Evolutionary conservation across 2,797 vertebrate species (phyloP).

Genomic region (Galagoides demidoff): DNA sequence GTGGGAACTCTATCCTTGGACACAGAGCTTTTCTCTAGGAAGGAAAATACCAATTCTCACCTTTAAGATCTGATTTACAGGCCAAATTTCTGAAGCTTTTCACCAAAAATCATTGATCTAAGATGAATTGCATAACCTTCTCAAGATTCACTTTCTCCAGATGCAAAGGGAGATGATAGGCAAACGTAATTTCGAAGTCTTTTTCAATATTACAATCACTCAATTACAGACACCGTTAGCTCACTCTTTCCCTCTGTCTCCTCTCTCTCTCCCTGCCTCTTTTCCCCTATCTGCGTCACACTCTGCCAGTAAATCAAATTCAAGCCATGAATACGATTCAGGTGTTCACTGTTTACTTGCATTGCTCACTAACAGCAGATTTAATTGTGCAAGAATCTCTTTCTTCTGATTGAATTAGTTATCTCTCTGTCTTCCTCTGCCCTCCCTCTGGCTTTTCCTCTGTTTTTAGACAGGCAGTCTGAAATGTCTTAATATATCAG

Average conservation of each 20-base stretch:
- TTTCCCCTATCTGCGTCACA: background rate
- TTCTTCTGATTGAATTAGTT: conserved; percentile 85
- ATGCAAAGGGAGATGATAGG: background rate
- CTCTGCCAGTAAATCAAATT: conserved; percentile 50
- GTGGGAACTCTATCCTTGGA: background rate
- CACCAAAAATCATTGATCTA: background rate
- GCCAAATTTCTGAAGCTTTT: background rate
- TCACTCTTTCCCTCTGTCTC: background rate
- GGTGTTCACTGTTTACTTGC: conserved; percentile 77
- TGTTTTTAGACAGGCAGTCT: conserved; percentile 87
- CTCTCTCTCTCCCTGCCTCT: background rate
- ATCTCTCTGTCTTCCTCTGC: conserved; percentile 77
- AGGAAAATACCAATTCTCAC: background rate
- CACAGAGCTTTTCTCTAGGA: background rate
- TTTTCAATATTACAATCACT: background rate
- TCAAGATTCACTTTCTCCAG: background rate
- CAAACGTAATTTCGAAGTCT: background rate
- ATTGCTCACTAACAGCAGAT: conserved; percentile 78
- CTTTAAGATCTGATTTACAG: background rate
- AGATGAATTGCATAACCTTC: background rate
- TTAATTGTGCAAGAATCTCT: conserved; percentile 82
- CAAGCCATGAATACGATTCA: conserved; percentile 36
- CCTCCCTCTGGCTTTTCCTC: conserved; percentile 64
- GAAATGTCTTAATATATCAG: conserved; percentile 90
- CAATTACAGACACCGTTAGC: background rate